Percentiles rank a stretch among this genome's conserved stretches.
Evolutionary conservation across 2,113 vertebrate genomes (phyloP).

Genomic region (Apteryx mantelli): DNA sequence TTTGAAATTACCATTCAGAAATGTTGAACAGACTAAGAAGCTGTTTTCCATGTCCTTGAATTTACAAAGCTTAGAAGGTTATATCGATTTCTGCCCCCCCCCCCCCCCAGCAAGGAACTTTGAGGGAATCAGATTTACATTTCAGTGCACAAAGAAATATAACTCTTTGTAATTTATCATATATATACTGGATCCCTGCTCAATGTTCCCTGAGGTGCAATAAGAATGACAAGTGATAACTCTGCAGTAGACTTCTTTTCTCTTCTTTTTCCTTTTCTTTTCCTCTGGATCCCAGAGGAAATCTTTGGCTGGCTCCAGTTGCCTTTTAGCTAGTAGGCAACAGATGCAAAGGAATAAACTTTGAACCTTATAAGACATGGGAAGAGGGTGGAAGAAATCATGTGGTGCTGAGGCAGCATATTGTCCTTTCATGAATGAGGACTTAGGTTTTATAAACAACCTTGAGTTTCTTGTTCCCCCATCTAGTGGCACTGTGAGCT

Average conservation of each 20-base stretch:
- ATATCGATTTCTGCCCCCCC: neutral
- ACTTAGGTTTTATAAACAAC: neutral
- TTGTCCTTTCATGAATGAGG: neutral
- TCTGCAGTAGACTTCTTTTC: neutral
- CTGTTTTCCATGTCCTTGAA: neutral
- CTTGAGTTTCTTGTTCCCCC: neutral
- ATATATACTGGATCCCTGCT: neutral
- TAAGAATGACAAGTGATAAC: neutral
- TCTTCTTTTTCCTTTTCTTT: accelerated
- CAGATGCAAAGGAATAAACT: neutral
- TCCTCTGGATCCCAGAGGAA: neutral
- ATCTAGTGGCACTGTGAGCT: accelerated
- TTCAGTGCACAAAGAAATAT: neutral
- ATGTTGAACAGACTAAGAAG: neutral
- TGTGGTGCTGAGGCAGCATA: slow-evolving; percentile 19
- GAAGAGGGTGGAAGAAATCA: neutral
- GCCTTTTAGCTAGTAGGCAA: neutral
- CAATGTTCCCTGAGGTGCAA: neutral
- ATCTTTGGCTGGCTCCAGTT: neutral
- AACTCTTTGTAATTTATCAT: neutral
- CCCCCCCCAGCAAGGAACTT: neutral
- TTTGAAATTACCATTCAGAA: neutral
- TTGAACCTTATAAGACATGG: neutral
- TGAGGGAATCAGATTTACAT: neutral
- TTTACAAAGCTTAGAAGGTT: neutral